phyloP scores from a whole-genome alignment of 2,113 vertebrate species.

The Xerus inauris region DNA sequence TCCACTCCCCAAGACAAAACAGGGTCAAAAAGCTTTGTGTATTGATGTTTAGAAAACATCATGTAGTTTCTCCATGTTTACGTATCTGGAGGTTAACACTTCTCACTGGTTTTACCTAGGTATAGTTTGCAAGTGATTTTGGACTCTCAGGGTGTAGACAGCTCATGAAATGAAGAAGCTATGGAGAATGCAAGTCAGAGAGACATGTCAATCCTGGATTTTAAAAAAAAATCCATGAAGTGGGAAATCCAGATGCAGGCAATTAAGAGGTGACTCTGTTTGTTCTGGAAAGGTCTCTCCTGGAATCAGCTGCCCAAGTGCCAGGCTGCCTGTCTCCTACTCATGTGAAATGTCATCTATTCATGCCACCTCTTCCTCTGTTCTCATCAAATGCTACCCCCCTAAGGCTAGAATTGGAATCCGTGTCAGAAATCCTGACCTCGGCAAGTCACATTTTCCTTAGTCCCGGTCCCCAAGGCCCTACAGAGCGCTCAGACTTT shows the following conservation, averaged over 20 bases:
- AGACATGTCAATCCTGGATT: background rate
- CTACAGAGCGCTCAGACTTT: slow-evolving; percentile 38
- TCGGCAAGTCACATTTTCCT: slow-evolving; percentile 48
- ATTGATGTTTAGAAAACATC: background rate
- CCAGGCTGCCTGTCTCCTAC: background rate
- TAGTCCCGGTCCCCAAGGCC: slow-evolving; percentile 38
- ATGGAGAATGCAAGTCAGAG: background rate
- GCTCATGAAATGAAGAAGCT: background rate
- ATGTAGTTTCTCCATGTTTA: background rate
- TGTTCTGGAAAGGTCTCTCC: slow-evolving; percentile 56
- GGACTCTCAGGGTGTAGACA: background rate
- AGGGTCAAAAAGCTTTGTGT: background rate
- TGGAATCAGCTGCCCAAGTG: background rate
- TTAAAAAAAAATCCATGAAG: background rate
- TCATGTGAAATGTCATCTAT: slow-evolving; percentile 6
- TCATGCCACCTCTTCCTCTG: slow-evolving; percentile 45
- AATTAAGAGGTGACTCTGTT: slow-evolving; percentile 62
- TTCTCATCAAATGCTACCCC: slow-evolving; percentile 35
- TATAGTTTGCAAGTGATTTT: background rate
- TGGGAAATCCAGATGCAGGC: slow-evolving; percentile 52
- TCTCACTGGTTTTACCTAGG: background rate
- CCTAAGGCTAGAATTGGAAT: slow-evolving; percentile 50
- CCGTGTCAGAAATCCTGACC: slow-evolving; percentile 58
- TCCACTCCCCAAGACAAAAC: background rate
- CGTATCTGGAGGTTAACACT: background rate